Conservation (phyloP, 2,113 vertebrate species). For the Pelmatolapia mariae region DNA sequence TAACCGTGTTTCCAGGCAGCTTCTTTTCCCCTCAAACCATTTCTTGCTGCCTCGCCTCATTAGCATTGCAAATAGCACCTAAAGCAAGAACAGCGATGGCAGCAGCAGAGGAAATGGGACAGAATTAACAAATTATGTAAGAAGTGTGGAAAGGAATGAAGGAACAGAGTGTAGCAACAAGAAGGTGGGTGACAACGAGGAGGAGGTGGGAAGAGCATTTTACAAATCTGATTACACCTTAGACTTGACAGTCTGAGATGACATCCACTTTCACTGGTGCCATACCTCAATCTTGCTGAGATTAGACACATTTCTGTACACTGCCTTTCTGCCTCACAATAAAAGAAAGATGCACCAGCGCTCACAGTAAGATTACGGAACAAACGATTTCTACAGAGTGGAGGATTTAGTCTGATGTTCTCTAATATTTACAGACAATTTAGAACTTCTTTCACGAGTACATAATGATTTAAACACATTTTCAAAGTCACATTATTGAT, state of each 20-base stretch:
- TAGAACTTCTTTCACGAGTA: background rate
- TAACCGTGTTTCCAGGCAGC: conserved; percentile 51
- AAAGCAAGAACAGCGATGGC: conserved; percentile 43
- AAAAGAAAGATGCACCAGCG: background rate
- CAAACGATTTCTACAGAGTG: background rate
- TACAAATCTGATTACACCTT: conserved; percentile 41
- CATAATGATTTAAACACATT: background rate
- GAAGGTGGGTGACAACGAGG: conserved; percentile 28
- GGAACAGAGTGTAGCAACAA: conserved; percentile 38
- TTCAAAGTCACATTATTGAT: background rate
- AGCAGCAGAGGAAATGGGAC: conserved; percentile 52
- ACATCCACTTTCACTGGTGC: background rate
- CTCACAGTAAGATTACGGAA: background rate
- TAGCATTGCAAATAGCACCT: conserved; percentile 67
- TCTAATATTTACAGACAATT: background rate
- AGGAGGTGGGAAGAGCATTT: conserved; percentile 34
- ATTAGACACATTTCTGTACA: background rate
- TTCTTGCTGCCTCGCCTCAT: conserved; percentile 58
- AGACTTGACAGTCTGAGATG: conserved; percentile 24
- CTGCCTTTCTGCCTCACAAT: background rate
- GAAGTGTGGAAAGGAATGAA: conserved; percentile 22
- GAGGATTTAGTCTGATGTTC: background rate
- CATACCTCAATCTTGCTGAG: background rate
- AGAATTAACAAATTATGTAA: conserved; percentile 64
- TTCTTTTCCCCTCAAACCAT: conserved; percentile 38